phyloP scores from a whole-genome alignment of 1,140 invertebrate genomes.

The Bombus confusus region DNA sequence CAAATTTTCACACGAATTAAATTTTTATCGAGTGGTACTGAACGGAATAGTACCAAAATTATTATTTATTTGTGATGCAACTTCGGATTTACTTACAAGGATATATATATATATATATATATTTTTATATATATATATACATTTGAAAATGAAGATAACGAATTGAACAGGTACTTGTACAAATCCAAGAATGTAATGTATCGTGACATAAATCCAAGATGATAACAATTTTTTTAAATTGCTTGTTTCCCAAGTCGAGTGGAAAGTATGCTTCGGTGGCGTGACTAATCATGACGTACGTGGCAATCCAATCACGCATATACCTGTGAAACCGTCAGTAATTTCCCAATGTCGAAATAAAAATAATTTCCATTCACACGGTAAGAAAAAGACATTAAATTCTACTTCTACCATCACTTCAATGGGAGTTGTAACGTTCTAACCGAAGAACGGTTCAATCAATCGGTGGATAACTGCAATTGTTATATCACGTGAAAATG shows the following conservation, averaged over 20 bases:
- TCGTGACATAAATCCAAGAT: not conserved
- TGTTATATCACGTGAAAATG: not conserved
- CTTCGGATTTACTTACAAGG: not conserved
- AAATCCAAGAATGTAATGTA: not conserved
- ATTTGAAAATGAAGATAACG: no score
- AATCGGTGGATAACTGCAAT: not conserved
- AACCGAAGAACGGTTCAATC: not conserved
- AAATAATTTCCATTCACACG: conserved; percentile 10
- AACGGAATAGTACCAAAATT: not conserved
- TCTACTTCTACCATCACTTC: not conserved
- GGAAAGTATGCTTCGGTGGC: not conserved
- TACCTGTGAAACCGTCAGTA: conserved; percentile 11
- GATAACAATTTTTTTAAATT: conserved; percentile 1
- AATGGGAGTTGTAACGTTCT: no score
- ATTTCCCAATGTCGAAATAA: not conserved
- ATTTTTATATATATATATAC: not conserved
- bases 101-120: not conserved
- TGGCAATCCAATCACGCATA: conserved; percentile 15
- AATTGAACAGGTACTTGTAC: no score
- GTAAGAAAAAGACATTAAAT: not conserved
- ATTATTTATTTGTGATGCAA: not conserved
- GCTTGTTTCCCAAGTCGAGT: not conserved
- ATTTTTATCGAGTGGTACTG: not conserved
- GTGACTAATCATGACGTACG: conserved; percentile 40
- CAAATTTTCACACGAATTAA: not conserved